Evolutionary conservation across 2,888 invertebrate genomes (phyloP).

Genomic region (Drosophila pegasa): DNA sequence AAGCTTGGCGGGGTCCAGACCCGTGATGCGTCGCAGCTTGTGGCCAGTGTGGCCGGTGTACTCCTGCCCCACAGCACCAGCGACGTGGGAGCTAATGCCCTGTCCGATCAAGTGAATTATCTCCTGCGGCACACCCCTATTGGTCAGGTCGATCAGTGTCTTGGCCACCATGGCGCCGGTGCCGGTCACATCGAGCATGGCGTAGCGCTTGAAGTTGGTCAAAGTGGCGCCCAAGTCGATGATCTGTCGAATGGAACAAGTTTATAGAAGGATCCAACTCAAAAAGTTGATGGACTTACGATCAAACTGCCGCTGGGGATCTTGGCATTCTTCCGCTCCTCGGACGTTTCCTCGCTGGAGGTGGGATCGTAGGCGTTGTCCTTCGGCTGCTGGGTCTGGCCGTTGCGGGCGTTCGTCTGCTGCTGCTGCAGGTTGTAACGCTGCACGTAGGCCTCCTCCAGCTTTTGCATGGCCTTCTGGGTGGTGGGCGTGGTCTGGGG

Average conservation of each 20-base stretch:
- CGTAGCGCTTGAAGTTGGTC: constrained; percentile 69
- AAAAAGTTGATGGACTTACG: constrained; percentile 68
- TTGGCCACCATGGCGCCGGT: constrained; percentile 74
- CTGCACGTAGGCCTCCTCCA: constrained; percentile 77
- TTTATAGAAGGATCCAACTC: too few species aligned
- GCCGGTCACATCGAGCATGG: constrained; percentile 70
- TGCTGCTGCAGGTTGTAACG: constrained; percentile 72
- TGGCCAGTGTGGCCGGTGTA: constrained; percentile 77
- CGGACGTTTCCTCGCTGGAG: constrained; percentile 62
- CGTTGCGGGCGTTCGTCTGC: constrained; percentile 60
- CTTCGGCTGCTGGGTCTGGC: constrained; percentile 25
- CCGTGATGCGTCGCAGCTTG: constrained; percentile 82
- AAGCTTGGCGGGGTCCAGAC: constrained; percentile 81
- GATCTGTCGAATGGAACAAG: constrained; percentile 48
- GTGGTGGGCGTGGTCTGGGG: constrained; percentile 65
- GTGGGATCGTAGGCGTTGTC: constrained; percentile 54
- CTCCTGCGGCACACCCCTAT: constrained; percentile 70
- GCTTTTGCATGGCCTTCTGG: constrained; percentile 72
- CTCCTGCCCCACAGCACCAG: constrained; percentile 81
- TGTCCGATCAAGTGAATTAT: constrained; percentile 82
- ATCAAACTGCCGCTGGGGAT: constrained; percentile 72
- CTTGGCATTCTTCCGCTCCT: constrained; percentile 59
- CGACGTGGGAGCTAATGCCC: constrained; percentile 81
- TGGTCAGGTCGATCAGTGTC: constrained; percentile 70
- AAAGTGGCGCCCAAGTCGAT: constrained; percentile 78